These are phyloP conservation scores for Lerema accius DNA, from an alignment of 1,140 invertebrate genomes.

Conservation along the genomic window DNA sequence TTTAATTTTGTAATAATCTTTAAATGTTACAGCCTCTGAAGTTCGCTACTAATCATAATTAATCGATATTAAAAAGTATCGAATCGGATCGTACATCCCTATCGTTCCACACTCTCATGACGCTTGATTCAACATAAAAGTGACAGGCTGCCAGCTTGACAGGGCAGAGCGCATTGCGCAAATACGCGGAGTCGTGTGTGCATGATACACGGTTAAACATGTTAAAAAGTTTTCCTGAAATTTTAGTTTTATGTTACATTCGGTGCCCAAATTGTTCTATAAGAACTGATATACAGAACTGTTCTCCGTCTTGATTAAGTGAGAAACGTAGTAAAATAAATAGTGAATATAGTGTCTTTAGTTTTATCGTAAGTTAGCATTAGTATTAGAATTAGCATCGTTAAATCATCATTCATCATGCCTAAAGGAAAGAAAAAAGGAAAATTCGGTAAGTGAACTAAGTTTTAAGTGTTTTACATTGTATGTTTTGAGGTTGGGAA, in stretches of 20 bases:
- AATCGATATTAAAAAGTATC: neutral
- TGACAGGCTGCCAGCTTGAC: slow-evolving; percentile 55
- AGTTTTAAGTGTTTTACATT: slow-evolving; percentile 1
- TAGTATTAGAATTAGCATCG: slow-evolving; percentile 53
- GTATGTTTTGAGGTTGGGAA: slow-evolving; percentile 9
- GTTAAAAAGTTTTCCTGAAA: slow-evolving; percentile 83
- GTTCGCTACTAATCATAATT: neutral
- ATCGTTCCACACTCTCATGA: neutral
- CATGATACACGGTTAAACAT: slow-evolving; percentile 82
- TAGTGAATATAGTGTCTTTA: slow-evolving; percentile 73
- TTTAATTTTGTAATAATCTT: too few species aligned
- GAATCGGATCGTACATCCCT: neutral
- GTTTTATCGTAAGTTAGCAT: slow-evolving; percentile 58
- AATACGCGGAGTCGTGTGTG: slow-evolving; percentile 75
- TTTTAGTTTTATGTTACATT: slow-evolving; percentile 82
- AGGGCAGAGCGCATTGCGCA: slow-evolving; percentile 67
- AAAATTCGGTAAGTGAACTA: slow-evolving; percentile 72
- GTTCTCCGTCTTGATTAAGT: slow-evolving; percentile 83
- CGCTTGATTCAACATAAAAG: slow-evolving; percentile 42
- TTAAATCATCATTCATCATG: slow-evolving; percentile 66
- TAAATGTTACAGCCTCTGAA: too few species aligned
- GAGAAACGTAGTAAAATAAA: slow-evolving; percentile 76
- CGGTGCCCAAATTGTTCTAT: slow-evolving; percentile 74
- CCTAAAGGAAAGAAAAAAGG: slow-evolving; percentile 82
- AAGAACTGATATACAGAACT: slow-evolving; percentile 81